These are phyloP conservation scores for Poicephalus meyeri DNA, from an alignment of 2,113 vertebrate genomes.

Conservation along the genomic window DNA sequence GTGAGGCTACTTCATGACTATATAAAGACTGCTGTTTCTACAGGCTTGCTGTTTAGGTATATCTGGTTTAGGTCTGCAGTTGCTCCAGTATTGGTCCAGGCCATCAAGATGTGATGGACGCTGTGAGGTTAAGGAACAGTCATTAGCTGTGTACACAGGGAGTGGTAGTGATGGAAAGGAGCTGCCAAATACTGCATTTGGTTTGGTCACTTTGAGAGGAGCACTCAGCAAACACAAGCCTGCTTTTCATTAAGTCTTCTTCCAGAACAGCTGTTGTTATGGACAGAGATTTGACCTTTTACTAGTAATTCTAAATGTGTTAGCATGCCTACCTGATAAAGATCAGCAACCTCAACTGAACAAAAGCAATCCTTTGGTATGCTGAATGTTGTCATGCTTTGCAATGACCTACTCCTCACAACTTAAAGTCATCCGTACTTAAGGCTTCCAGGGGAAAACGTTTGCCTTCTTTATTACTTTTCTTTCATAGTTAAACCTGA, in stretches of 20 bases:
- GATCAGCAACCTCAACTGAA: background rate
- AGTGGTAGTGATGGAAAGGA: background rate
- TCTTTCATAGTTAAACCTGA: background rate
- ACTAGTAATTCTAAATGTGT: background rate
- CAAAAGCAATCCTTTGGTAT: background rate
- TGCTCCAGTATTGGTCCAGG: background rate
- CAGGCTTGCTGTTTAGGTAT: background rate
- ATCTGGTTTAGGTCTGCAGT: background rate
- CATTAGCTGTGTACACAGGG: accelerated
- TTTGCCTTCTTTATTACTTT: background rate
- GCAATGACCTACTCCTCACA: background rate
- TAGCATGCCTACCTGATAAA: accelerated
- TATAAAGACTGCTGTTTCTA: background rate
- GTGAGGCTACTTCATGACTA: background rate
- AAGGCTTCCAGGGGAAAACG: background rate
- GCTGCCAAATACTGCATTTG: background rate
- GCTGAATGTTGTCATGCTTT: background rate
- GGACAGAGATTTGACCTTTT: background rate
- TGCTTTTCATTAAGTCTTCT: accelerated
- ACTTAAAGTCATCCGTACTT: background rate
- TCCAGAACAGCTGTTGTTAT: background rate
- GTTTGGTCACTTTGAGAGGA: background rate
- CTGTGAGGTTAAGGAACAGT: background rate
- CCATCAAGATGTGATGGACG: background rate
- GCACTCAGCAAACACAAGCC: background rate